Evolutionary conservation across 2,888 invertebrate genomes (phyloP), one percentile per base, ranked within the genome.

Genomic region (Parnassius smintheus): DNA sequence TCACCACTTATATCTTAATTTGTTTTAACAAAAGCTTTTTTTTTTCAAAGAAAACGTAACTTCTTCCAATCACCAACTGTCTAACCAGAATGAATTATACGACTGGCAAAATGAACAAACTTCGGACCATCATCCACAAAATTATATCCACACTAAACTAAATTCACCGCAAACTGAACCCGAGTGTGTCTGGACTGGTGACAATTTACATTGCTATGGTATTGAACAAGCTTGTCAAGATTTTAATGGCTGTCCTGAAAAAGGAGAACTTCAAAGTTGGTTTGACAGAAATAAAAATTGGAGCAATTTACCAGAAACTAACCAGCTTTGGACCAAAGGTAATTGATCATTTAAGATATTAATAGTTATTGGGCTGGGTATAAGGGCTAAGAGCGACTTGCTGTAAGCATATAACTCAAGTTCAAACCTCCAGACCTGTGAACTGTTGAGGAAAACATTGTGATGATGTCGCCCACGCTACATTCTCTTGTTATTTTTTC

Each of bases 261-360:
- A 51, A 44, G n/a, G 13, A n/a, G n/a, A 56, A 18, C 13, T 7
- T 22, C 13, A 11, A 48, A 59, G 46, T 51, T 56, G 45, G 22
- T 22, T 49, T n/a, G 44, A 62, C 49, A 52, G 22, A 44, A 56
- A 59, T 56, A 42, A 52, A 25, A 51, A 59, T 50, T 59, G 54
- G 35, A 41, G 2, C 10, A 11, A 13, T 22, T n/a, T 42, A 8
- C 46, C 46, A 3, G 51, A n/a, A 12, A 10, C 42, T 44, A 48
- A n/a, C 2, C 46, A 51, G 2, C 10, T 46, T 18, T 56, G 50
- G 50, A 9, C 54, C 22, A 46, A 55, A 11, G 63, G 63, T 63
- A 63, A 59, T 2, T 45, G 45, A 45, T 45, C 11, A 45, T 11
- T 44, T 11, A 10, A 42, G 42, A 42, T 18, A 18, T 18, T 18